phyloP scores from a whole-genome alignment of 2,797 vertebrate genomes.

The Buphagus erythrorhynchus region DNA sequence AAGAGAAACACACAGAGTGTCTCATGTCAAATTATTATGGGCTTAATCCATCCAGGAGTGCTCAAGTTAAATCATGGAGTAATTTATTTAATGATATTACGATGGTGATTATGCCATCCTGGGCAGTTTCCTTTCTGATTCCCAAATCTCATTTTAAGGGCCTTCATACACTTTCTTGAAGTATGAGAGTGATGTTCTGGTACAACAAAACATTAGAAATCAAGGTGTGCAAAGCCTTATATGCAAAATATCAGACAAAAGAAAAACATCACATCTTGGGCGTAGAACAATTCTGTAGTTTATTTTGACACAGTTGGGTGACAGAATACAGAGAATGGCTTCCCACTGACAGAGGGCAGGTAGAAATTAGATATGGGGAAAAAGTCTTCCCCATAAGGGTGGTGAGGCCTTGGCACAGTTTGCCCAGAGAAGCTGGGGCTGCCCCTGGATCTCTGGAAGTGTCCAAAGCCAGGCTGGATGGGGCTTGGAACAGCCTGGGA shows the following conservation, averaged over 20 bases:
- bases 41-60: neutral
- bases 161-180: neutral
- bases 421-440: neutral
- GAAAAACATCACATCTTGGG: accelerated
- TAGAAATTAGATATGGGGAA: neutral
- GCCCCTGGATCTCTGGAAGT: neutral
- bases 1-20: neutral
- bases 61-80: neutral
- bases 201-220: neutral
- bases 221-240: neutral
- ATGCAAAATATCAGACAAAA: neutral
- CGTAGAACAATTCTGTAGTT: neutral
- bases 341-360: neutral
- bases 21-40: neutral
- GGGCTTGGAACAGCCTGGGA: accelerated
- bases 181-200: neutral
- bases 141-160: neutral
- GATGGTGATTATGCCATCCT: accelerated
- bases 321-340: neutral
- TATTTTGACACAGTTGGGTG: neutral
- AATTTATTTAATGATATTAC: neutral
- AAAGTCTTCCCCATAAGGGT: neutral
- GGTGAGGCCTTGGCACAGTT: accelerated
- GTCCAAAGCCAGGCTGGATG: accelerated
- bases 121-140: neutral